Base-by-base conservation (phyloP, 2,113 vertebrate genomes). In the Jacana jacana region DNA sequence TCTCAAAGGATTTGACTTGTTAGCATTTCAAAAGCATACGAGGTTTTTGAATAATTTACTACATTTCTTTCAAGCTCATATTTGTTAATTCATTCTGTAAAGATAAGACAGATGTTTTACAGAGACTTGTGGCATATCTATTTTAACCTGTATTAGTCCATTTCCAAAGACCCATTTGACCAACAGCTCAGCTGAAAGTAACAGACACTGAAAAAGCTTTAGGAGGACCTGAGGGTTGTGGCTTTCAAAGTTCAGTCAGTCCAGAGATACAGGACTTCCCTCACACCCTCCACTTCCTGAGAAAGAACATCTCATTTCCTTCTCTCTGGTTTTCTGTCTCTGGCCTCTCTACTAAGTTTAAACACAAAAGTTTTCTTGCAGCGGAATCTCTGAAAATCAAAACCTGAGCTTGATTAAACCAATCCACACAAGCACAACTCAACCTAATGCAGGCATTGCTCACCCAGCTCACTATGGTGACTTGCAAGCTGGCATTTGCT, bases 21-120 rank as follows among this genome's bases (percentile, higher is more conserved):
- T 95, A 90, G 91, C 77, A 95, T 94, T 96, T 97, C 93, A 92
- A 85, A 94, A 91, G 83, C 91, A 60, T 58, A 40, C 42, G 24
- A 87, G 58, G 46, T 82, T 93, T 93, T 61, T 95, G 81, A 97
- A 95, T 96, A 86, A 96, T 96, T 95, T 92, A 96, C 92, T 92
- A 30, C 42, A 65, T 95, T 89, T 95, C 90, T 97, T 97, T 92
- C 82, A 94, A 96, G 82, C 37, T 83, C 64, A 42, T 88, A 40
- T 89, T 91, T 88, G 72, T 95, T 89, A 94, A 96, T 95, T 96
- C 94, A 88, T 93, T 95, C 70, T 42, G 64, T 91, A 94, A 88
- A 89, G 77, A 88, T 42, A 95, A 94, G 60, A 73, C 78, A 96
- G 86, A 94, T 86, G 65, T 93, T 96, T 94, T 89, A 87, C 70